Percentiles rank a stretch among this genome's conserved stretches.
Conservation (phyloP, 2,113 vertebrate genomes). For the Tetraodon nigroviridis region DNA sequence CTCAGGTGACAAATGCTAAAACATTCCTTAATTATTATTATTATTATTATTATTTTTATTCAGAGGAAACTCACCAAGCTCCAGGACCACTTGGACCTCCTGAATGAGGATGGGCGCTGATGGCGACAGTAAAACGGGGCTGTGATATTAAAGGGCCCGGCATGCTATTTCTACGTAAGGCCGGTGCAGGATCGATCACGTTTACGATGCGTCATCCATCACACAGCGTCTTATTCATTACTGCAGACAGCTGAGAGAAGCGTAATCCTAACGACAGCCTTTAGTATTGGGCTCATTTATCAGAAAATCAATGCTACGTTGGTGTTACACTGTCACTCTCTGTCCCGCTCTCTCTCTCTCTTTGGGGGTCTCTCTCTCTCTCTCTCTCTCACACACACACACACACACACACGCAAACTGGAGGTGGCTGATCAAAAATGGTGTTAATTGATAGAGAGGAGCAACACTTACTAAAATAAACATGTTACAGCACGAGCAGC, state of each 20-base stretch:
- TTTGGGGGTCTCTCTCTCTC: no score
- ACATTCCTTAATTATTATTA: no score
- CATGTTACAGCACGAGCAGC: not conserved
- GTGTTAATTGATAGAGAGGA: not conserved
- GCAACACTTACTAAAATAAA: not conserved
- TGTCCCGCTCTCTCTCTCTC: not conserved
- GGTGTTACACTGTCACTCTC: slow-evolving; percentile 7
- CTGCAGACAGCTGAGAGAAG: slow-evolving; percentile 11
- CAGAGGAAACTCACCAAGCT: no score
- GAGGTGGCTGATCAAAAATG: not conserved
- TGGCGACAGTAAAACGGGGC: no score
- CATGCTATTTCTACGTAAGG: slow-evolving; percentile 1
- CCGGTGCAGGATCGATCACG: slow-evolving; percentile 13
- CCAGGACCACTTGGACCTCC: no score
- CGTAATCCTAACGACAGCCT: slow-evolving; percentile 25
- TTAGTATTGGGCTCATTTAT: slow-evolving; percentile 17
- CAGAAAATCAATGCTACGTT: slow-evolving; percentile 33
- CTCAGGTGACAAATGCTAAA: no score
- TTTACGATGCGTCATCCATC: slow-evolving; percentile 28
- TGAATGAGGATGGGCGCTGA: no score
- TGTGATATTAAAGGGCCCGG: no score
- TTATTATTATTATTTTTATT: no score
- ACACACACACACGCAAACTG: not conserved
- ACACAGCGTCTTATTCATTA: slow-evolving; percentile 12
- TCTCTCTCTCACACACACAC: not conserved